A percentile compares a stretch with the other conserved stretches of the same genome.
Conservation (phyloP, 2,797 vertebrate species). For the Esox lucius region DNA sequence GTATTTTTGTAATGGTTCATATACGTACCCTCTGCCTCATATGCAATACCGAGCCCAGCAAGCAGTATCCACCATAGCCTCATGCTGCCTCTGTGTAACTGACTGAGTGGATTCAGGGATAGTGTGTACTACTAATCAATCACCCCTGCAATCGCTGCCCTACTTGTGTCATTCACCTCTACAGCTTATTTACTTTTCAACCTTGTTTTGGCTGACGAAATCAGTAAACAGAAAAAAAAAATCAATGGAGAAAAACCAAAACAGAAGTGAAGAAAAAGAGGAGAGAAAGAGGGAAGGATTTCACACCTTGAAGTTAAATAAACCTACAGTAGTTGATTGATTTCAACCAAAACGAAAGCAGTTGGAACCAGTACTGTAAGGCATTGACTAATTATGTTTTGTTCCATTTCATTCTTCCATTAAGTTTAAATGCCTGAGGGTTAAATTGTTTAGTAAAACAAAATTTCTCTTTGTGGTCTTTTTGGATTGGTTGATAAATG, state of each 20-base stretch:
- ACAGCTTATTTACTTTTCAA: conserved; percentile 64
- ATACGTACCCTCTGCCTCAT: conserved; percentile 65
- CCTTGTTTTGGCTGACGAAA: conserved; percentile 42
- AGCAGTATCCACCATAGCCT: conserved; percentile 54
- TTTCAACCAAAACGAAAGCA: not conserved
- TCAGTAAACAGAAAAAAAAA: conserved; percentile 30
- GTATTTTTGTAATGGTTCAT: not conserved
- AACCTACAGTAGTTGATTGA: not conserved
- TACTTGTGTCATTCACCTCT: conserved; percentile 66
- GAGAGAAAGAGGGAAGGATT: not conserved
- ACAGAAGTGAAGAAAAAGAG: too few relatives aligned
- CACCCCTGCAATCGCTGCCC: conserved; percentile 37
- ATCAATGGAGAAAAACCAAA: too few relatives aligned
- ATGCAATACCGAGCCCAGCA: conserved; percentile 42
- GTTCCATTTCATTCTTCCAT: too few relatives aligned
- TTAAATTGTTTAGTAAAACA: not conserved
- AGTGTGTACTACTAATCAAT: conserved; percentile 53
- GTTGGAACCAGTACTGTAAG: too few relatives aligned
- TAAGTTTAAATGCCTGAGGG: not conserved
- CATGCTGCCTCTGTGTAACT: conserved; percentile 57
- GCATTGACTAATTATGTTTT: too few relatives aligned
- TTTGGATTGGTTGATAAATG: not conserved
- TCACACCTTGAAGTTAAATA: not conserved
- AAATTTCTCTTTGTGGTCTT: not conserved
- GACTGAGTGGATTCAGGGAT: conserved; percentile 33